Base-by-base conservation (phyloP, 2,113 vertebrate genomes). In the Ardeotis arabs region DNA sequence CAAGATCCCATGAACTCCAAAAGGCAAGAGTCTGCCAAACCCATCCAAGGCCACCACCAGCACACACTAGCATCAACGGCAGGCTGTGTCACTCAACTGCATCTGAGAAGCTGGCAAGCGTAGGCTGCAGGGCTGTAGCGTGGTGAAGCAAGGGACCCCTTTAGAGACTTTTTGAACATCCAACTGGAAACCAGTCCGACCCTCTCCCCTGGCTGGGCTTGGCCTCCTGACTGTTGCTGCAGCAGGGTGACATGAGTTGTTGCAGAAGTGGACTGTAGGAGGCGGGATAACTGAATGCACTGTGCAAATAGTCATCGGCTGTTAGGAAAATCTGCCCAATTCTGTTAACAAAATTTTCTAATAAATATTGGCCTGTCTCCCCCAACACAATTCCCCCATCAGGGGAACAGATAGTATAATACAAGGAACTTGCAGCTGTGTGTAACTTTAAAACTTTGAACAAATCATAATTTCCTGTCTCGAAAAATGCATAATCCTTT, bases 181-280 rank as follows among this genome's bases (percentile, higher is more conserved):
- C 13, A 8, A 24, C 63, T 92, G 63, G 80, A 90, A 76, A 33
- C 10, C 41, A 62, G 28, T 84, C 41, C 13, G n/a, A 10, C 12
- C 18, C 31, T 6, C 3, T 2, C 1, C 5, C 3, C 2, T 0
- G 2, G 8, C 18, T 60, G 53, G 56, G 9, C 28, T 85, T 75
- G 19, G 4, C 6, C 13, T 92, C 24, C 22, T 0, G 0, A 4
- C 19, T 73, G 21, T 49, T 12, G 3, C 49, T 68, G 3, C 37
- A 67, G 33, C 0, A 0, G 12, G 31, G 28, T 62, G 59, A 53
- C 20, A 31, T 0, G 1, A 39, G 27, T 5, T 9, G 5, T 9
- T 41, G 35, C 18, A 5, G 45, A 25, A 47, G 28, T 41, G 21
- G 28, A 16, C 10, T 33, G 66, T 24, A 27, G 19, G 25, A 69